Evolutionary conservation across 30 jellyfish, hydroid and myxozoan species (phyloP).

Genomic region (Hydractinia symbiolongicarpus): DNA sequence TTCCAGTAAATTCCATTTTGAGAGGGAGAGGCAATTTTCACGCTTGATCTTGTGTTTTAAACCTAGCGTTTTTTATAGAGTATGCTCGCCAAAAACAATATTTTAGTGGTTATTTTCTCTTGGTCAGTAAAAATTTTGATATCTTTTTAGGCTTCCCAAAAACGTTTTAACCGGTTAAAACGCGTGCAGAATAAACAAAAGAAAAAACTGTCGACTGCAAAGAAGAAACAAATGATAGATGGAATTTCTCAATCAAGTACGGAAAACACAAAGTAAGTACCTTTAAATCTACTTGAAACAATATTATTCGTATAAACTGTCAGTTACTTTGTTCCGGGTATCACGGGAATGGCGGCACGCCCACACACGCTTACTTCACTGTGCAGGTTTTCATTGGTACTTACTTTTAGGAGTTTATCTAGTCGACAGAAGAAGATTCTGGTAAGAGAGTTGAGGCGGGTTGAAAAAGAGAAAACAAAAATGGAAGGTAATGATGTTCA

Average conservation of each 20-base stretch:
- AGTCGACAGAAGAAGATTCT: conserved; percentile 2
- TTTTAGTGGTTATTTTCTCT: no score
- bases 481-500: conserved; percentile 5
- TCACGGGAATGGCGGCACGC: no score
- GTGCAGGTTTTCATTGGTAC: no score
- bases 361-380: no score
- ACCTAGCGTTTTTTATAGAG: no score
- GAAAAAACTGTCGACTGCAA: neutral
- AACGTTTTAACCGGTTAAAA: neutral
- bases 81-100: no score
- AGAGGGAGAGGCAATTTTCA: no score
- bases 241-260: neutral
- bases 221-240: neutral
- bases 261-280: neutral
- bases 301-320: neutral
- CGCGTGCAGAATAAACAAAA: conserved; percentile 8
- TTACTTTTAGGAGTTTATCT: neutral
- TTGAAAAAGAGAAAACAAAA: neutral
- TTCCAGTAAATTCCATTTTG: no score
- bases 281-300: no score
- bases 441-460: neutral
- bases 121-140: neutral
- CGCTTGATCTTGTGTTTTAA: no score
- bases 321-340: no score
- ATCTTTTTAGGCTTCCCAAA: neutral